Evolutionary conservation across 2,888 invertebrate genomes (phyloP).

Genomic region (Pteria penguin): DNA sequence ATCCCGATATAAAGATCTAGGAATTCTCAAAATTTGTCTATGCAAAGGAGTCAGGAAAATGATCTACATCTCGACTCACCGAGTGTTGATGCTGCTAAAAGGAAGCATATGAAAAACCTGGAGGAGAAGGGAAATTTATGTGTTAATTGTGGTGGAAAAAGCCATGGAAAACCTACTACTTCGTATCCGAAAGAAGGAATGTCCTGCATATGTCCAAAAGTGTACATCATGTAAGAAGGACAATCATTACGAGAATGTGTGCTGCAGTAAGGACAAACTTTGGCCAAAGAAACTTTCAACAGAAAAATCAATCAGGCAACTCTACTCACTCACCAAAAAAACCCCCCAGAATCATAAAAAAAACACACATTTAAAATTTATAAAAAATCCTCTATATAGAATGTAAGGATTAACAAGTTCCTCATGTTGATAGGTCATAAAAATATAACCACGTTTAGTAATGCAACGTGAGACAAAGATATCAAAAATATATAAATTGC

Average conservation of each 20-base stretch:
- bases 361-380: no score
- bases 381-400: no score
- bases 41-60: slow-evolving; percentile 49
- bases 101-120: slow-evolving; percentile 33
- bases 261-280: slow-evolving; percentile 7
- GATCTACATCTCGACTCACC: slow-evolving; percentile 48
- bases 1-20: slow-evolving; percentile 51
- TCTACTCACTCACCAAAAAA: no score
- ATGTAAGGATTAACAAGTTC: no score
- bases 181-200: slow-evolving; percentile 24
- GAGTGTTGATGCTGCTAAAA: slow-evolving; percentile 21
- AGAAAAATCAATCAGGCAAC: no score
- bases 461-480: no score
- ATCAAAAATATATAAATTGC: no score
- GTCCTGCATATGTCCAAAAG: slow-evolving; percentile 44
- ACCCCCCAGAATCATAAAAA: no score
- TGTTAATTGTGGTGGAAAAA: slow-evolving; percentile 40
- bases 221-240: slow-evolving; percentile 31
- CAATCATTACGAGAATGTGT: slow-evolving; percentile 38
- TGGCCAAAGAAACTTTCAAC: no score
- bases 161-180: slow-evolving; percentile 36
- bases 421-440: no score
- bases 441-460: no score
- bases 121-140: slow-evolving; percentile 33
- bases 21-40: slow-evolving; percentile 46